phyloP scores from a whole-genome alignment of 2,797 vertebrate genomes.

The Smutsia gigantea region DNA sequence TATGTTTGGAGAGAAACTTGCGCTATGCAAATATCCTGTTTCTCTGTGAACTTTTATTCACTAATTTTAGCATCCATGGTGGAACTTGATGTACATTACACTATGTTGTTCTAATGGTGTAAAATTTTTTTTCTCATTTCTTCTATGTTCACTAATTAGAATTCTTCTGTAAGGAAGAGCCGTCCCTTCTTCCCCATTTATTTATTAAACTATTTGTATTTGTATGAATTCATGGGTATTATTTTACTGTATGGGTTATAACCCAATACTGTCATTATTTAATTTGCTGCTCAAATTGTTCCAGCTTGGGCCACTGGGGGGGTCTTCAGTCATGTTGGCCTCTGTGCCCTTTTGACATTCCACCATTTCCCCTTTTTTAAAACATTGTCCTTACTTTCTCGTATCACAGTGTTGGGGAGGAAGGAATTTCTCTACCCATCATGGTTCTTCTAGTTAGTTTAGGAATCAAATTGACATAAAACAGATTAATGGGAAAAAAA shows the following conservation, averaged over 20 bases:
- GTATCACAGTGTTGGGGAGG: too few species aligned
- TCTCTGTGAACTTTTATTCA: neutral
- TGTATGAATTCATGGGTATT: neutral
- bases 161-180: neutral
- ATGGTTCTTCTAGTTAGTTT: too few species aligned
- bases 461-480: too few species aligned
- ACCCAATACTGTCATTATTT: neutral
- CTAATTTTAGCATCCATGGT: neutral
- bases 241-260: neutral
- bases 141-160: neutral
- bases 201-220: neutral
- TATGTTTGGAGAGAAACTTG: neutral
- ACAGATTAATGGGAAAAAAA: too few species aligned
- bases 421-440: too few species aligned
- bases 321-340: neutral
- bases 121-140: neutral
- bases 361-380: neutral
- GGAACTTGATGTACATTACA: neutral
- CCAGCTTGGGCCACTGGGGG: neutral
- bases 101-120: neutral
- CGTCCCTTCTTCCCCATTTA: neutral
- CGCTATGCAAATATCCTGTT: neutral
- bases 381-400: neutral
- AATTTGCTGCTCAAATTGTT: neutral
- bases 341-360: neutral